These are phyloP conservation scores for Brachyistius frenatus DNA, from an alignment of 2,113 vertebrate genomes.

Conservation along the genomic window DNA sequence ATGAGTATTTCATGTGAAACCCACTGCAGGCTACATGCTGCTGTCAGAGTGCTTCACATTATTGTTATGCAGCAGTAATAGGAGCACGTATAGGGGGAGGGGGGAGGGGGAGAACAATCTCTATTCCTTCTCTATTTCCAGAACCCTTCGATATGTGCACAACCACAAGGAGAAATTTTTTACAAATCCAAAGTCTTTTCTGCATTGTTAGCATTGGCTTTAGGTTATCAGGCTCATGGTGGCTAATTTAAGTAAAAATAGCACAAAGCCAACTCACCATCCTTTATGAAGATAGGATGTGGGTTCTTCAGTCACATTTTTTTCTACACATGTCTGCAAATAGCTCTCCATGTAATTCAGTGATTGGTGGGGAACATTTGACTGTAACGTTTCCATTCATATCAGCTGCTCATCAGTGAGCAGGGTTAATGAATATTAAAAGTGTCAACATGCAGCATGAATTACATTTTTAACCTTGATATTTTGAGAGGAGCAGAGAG, in stretches of 20 bases:
- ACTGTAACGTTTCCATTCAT: not conserved
- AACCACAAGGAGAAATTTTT: conserved; percentile 9
- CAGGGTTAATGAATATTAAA: not conserved
- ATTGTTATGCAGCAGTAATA: conserved; percentile 24
- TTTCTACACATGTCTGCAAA: conserved; percentile 17
- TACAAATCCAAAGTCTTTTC: not conserved
- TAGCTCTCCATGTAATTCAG: not conserved
- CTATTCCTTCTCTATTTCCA: conserved; percentile 27
- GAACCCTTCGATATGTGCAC: not conserved
- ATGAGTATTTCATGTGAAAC: conserved; percentile 51
- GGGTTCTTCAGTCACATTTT: not conserved
- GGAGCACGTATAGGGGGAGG: conserved; percentile 3
- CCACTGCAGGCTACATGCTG: conserved; percentile 24
- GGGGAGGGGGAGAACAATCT: conserved; percentile 14
- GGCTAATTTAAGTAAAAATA: conserved; percentile 7
- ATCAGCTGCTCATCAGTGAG: conserved; percentile 1
- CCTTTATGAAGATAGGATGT: conserved; percentile 26
- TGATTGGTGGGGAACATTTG: conserved; percentile 8
- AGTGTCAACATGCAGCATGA: conserved; percentile 36
- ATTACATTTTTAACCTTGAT: conserved; percentile 26
- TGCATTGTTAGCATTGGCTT: not conserved
- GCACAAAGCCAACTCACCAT: not conserved
- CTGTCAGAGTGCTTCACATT: conserved; percentile 36
- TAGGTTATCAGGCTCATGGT: not conserved
- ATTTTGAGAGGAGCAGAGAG: conserved; percentile 7